phyloP scores from a whole-genome alignment of 2,888 invertebrate species.

The Priocnemis perturbator region DNA sequence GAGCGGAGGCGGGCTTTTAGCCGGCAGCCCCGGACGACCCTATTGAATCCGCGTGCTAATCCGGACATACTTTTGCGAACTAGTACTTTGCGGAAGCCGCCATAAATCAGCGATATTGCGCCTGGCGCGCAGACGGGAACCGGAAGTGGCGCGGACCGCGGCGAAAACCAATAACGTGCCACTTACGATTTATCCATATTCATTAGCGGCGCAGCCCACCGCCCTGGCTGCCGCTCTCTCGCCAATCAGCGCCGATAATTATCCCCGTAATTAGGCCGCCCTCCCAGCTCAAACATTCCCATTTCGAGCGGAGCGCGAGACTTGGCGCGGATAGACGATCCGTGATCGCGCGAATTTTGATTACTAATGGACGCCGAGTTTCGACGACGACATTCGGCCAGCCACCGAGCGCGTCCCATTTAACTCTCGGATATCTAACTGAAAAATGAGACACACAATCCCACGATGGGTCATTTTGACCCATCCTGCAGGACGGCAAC shows the following conservation, averaged over 20 bases:
- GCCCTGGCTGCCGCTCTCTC: conserved; percentile 26
- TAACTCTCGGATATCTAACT: too few relatives aligned
- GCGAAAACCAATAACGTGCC: conserved; percentile 52
- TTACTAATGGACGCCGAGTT: conserved; percentile 2
- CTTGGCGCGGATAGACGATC: neutral
- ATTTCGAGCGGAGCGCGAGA: conserved; percentile 15
- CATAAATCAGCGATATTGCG: conserved; percentile 43
- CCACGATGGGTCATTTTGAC: too few relatives aligned
- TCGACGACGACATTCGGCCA: too few relatives aligned
- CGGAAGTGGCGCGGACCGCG: conserved; percentile 11
- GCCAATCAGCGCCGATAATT: conserved; percentile 57
- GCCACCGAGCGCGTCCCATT: too few relatives aligned
- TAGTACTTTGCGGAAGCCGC: neutral
- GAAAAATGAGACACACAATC: too few relatives aligned
- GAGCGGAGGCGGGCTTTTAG: too few relatives aligned
- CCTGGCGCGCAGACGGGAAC: conserved; percentile 9
- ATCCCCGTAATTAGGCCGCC: conserved; percentile 52
- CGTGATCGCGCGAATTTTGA: conserved; percentile 24
- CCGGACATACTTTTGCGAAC: conserved; percentile 29
- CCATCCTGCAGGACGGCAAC: too few relatives aligned
- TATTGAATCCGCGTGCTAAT: conserved; percentile 1
- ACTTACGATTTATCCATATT: conserved; percentile 58
- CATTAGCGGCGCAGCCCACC: conserved; percentile 41
- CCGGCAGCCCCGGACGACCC: neutral
- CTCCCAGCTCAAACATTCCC: conserved; percentile 36